Conservation (phyloP, 1,140 invertebrate species). For the Phymorhynchus buccinoides region DNA sequence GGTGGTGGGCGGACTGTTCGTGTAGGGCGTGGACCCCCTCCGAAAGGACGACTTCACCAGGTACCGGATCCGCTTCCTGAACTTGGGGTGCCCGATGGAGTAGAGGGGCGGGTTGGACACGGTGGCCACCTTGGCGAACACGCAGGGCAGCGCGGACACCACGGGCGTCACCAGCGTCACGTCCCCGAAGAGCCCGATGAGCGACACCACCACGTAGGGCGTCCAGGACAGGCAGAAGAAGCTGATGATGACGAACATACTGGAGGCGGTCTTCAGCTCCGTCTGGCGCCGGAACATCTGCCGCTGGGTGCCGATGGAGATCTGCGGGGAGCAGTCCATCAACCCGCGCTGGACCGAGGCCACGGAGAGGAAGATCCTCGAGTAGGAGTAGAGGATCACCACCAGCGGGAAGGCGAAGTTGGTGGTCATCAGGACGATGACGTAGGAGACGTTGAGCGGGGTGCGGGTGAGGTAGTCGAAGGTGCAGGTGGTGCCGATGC, state of each 20-base stretch:
- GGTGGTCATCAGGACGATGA: constrained; percentile 42
- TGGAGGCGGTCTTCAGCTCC: constrained; percentile 46
- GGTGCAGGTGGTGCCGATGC: constrained; percentile 54
- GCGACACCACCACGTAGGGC: constrained; percentile 76
- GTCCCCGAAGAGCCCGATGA: constrained; percentile 84
- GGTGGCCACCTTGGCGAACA: constrained; percentile 84
- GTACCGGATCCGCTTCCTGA: constrained; percentile 43
- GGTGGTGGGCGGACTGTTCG: not conserved
- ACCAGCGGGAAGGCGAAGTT: constrained; percentile 47
- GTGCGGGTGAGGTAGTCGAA: constrained; percentile 53
- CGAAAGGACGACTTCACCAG: not conserved
- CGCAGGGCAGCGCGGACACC: constrained; percentile 79
- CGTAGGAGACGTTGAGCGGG: constrained; percentile 36
- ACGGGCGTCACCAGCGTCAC: constrained; percentile 76
- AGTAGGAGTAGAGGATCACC: constrained; percentile 51
- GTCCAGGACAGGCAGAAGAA: constrained; percentile 54
- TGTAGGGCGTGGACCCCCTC: not conserved
- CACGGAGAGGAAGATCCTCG: constrained; percentile 43
- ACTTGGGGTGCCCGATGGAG: constrained; percentile 75
- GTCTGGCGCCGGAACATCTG: constrained; percentile 33
- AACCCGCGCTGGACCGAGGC: constrained; percentile 38
- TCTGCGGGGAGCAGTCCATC: constrained; percentile 8
- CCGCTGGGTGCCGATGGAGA: constrained; percentile 8
- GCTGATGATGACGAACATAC: constrained; percentile 39
- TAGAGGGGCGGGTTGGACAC: constrained; percentile 87